These are phyloP conservation scores for Sarcophaga carnaria DNA, from an alignment of 2,888 invertebrate genomes.

Conservation along the genomic window DNA sequence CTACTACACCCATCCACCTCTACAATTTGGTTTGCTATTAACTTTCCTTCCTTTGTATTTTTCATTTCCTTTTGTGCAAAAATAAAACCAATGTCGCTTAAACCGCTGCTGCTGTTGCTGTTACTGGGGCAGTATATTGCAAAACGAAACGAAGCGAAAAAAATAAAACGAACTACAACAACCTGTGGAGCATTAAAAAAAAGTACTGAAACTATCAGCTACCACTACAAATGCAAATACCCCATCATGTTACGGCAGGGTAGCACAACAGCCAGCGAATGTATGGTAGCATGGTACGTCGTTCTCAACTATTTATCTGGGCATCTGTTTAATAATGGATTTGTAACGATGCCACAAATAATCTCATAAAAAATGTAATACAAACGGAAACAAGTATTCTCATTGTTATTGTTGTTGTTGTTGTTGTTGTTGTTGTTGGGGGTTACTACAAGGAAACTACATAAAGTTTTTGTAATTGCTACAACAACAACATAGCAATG, in stretches of 20 bases:
- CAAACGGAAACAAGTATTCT: neutral
- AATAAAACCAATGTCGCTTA: neutral
- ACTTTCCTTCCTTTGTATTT: neutral
- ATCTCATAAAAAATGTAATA: slow-evolving; percentile 51
- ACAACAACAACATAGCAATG: slow-evolving; percentile 1
- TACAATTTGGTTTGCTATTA: neutral
- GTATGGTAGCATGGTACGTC: no score
- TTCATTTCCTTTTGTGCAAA: neutral
- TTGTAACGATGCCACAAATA: slow-evolving; percentile 63
- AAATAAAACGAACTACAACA: neutral
- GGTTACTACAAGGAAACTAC: neutral
- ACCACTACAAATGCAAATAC: slow-evolving; percentile 34
- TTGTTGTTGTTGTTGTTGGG: neutral
- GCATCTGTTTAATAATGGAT: slow-evolving; percentile 49
- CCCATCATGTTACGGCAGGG: neutral
- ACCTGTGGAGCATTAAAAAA: neutral
- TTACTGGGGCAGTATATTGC: neutral
- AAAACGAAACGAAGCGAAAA: neutral
- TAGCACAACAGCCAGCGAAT: no score
- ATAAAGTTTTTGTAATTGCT: neutral
- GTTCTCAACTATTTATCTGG: neutral
- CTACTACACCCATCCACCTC: neutral
- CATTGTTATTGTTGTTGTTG: neutral
- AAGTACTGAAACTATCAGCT: slow-evolving; percentile 28
- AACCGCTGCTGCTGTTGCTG: neutral